phyloP scores from a whole-genome alignment of 2,888 invertebrate species.

The Lymantria dispar region DNA sequence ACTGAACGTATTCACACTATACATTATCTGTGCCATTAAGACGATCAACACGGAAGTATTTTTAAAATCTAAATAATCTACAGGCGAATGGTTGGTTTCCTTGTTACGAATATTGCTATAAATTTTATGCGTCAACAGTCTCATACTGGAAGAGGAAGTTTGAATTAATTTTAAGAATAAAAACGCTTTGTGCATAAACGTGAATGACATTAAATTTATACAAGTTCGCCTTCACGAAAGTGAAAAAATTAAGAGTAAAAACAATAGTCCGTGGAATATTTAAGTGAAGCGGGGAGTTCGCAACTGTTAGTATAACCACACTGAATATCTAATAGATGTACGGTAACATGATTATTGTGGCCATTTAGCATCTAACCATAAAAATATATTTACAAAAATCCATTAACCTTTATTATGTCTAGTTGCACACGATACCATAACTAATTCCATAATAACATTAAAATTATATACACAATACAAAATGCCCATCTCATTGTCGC shows the following conservation, averaged over 20 bases:
- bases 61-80: slow-evolving; percentile 6
- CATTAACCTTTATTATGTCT: slow-evolving; percentile 53
- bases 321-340: slow-evolving; percentile 41
- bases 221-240: no score
- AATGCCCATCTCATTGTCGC: slow-evolving; percentile 51
- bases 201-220: no score
- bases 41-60: slow-evolving; percentile 1
- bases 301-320: slow-evolving; percentile 39
- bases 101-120: not conserved
- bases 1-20: no score
- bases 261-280: no score
- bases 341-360: slow-evolving; percentile 62
- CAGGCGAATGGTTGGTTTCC: slow-evolving; percentile 8
- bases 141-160: slow-evolving; percentile 11
- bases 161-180: slow-evolving; percentile 9
- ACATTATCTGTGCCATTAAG: no score
- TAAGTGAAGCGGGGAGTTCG: no score
- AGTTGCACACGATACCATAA: slow-evolving; percentile 43
- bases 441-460: slow-evolving; percentile 45
- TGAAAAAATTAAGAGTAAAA: no score
- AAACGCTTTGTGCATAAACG: slow-evolving; percentile 15
- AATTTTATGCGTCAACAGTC: slow-evolving; percentile 12
- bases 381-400: slow-evolving; percentile 74
- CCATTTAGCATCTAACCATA: slow-evolving; percentile 49
- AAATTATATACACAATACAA: slow-evolving; percentile 56